Evolutionary conservation across 2,888 invertebrate genomes (phyloP).

Genomic region (Torymus texanus): DNA sequence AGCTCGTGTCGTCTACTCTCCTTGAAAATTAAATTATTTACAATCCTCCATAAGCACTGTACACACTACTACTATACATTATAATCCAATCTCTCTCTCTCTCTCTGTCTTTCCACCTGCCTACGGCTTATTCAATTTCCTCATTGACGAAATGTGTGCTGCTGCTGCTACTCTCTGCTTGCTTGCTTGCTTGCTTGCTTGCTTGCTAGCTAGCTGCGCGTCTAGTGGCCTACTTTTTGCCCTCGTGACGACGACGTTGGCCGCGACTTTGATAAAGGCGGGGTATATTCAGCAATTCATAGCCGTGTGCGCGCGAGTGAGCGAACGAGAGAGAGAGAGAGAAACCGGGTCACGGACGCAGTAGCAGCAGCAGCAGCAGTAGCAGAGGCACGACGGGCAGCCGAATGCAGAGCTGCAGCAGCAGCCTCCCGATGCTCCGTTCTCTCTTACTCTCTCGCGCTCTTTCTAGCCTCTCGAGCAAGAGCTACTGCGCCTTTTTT

Average conservation of each 20-base stretch:
- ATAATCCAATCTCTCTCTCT: not conserved
- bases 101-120: conserved; percentile 13
- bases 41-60: too few relatives aligned
- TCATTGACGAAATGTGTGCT: conserved; percentile 30
- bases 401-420: conserved; percentile 17
- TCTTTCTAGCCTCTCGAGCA: too few relatives aligned
- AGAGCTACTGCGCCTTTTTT: too few relatives aligned
- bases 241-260: conserved; percentile 38
- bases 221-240: conserved; percentile 56
- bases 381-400: conserved; percentile 55
- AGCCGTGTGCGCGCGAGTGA: conserved; percentile 12
- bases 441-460: too few relatives aligned
- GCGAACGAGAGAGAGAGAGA: conserved; percentile 1
- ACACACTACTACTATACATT: too few relatives aligned
- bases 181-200: too few relatives aligned
- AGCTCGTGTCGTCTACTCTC: too few relatives aligned
- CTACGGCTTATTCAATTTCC: conserved; percentile 42
- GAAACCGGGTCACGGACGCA: conserved; percentile 60
- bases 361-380: conserved; percentile 33
- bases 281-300: conserved; percentile 59
- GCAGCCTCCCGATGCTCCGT: too few relatives aligned
- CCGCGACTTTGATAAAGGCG: conserved; percentile 59
- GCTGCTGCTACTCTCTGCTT: not conserved
- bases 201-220: not conserved
- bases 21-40: too few relatives aligned